These are phyloP conservation scores for Oligia fasciuncula DNA, from an alignment of 2,888 invertebrate genomes.

Conservation along the genomic window DNA sequence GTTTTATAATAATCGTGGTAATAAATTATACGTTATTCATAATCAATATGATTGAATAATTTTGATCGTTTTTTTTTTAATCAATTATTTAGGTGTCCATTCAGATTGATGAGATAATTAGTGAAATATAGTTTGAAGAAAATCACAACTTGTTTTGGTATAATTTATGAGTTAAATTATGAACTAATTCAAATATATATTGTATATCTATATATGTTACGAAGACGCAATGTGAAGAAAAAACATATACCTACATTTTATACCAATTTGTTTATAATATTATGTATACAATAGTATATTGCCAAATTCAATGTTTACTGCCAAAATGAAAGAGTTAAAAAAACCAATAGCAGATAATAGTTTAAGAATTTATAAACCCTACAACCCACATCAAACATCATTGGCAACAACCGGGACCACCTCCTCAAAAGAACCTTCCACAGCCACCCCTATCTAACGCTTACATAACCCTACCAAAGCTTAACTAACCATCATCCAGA, in stretches of 20 bases:
- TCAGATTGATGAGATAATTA: constrained; percentile 52
- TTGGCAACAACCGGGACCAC: constrained; percentile 35
- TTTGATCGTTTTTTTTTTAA: constrained; percentile 21
- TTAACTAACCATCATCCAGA: constrained; percentile 55
- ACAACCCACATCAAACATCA: constrained; percentile 2
- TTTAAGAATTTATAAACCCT: too few species aligned
- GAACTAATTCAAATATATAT: not conserved
- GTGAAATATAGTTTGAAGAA: constrained; percentile 52
- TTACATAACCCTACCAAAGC: constrained; percentile 28
- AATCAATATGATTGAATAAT: constrained; percentile 38
- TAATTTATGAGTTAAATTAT: constrained; percentile 47
- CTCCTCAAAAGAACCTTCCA: constrained; percentile 17
- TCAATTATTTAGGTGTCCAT: constrained; percentile 49
- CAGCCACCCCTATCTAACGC: constrained; percentile 37
- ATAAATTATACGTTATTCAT: constrained; percentile 23
- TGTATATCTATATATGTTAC: not conserved
- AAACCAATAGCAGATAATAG: not conserved
- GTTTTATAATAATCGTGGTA: constrained; percentile 15
- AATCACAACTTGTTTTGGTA: constrained; percentile 45
- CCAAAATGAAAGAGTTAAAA: not conserved
- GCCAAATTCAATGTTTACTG: constrained; percentile 23
- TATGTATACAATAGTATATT: not conserved
- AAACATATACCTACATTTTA: not conserved
- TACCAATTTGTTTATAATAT: not conserved
- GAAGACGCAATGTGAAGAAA: not conserved